Evolutionary conservation across 2,888 invertebrate genomes (phyloP).

Genomic region (Eupithecia insigniata): DNA sequence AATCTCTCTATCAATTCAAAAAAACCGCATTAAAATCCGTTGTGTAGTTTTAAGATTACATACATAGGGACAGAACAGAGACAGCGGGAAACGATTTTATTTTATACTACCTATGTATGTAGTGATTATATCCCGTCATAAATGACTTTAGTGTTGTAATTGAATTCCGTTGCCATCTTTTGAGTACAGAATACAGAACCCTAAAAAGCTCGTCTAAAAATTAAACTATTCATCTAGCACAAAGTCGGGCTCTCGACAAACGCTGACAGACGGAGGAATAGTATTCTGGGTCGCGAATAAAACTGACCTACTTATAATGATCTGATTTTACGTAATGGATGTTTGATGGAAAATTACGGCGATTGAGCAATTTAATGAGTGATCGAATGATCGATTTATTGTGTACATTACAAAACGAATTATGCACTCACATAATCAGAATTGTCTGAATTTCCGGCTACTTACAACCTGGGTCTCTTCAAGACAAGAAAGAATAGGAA

Average conservation of each 20-base stretch:
- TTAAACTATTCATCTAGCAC: constrained; percentile 58
- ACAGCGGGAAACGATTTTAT: too few species aligned
- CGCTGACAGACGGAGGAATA: constrained; percentile 63
- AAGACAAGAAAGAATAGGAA: too few species aligned
- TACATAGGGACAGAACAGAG: too few species aligned
- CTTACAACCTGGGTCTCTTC: too few species aligned
- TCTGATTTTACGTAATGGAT: constrained; percentile 45
- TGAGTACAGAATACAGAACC: background rate
- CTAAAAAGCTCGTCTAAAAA: constrained; percentile 51
- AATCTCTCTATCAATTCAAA: too few species aligned
- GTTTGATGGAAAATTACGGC: background rate
- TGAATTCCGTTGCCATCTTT: background rate
- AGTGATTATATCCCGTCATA: too few species aligned
- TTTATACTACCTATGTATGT: too few species aligned
- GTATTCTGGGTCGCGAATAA: constrained; percentile 68
- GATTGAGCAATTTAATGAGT: background rate
- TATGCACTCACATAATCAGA: background rate
- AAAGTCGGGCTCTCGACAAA: constrained; percentile 57
- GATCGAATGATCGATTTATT: background rate
- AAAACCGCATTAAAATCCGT: too few species aligned
- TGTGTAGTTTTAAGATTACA: too few species aligned
- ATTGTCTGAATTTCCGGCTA: background rate
- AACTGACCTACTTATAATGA: constrained; percentile 71
- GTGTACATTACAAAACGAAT: too few species aligned
- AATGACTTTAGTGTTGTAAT: too few species aligned